A percentile compares a stretch with the other conserved stretches of the same genome.
Evolutionary conservation across 1,140 invertebrate genomes (phyloP).

Genomic region (Neodiprion fabricii): DNA sequence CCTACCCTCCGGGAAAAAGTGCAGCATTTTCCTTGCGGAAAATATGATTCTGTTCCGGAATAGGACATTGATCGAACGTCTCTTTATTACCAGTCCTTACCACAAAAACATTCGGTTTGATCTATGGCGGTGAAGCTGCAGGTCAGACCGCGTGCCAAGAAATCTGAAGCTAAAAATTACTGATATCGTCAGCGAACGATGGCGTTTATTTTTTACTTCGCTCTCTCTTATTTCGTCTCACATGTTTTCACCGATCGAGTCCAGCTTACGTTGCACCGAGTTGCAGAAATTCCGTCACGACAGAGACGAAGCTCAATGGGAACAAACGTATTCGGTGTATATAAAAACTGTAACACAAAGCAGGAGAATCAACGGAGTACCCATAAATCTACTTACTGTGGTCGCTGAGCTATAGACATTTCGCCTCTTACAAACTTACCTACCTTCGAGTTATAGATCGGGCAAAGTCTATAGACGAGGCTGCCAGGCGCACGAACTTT

Average conservation of each 20-base stretch:
- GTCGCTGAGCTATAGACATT: background rate
- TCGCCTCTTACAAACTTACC: background rate
- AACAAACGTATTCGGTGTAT: too few relatives aligned
- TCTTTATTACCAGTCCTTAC: conserved; percentile 43
- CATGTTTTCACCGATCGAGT: too few relatives aligned
- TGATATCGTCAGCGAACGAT: background rate
- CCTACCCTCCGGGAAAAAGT: background rate
- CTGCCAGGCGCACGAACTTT: background rate
- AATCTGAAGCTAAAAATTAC: background rate
- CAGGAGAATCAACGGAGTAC: background rate
- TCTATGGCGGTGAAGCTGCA: background rate
- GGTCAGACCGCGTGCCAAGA: background rate
- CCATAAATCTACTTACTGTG: background rate
- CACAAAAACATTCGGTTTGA: background rate
- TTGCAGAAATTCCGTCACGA: too few relatives aligned
- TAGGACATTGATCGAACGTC: conserved; percentile 52
- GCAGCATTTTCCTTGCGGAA: conserved; percentile 37
- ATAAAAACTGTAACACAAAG: background rate
- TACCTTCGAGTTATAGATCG: background rate
- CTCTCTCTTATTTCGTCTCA: background rate
- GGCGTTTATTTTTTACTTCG: background rate
- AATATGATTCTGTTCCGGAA: conserved; percentile 55
- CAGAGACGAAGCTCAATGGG: too few relatives aligned
- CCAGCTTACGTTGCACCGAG: too few relatives aligned
- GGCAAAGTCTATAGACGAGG: background rate